Evolutionary conservation across 2,888 invertebrate species (phyloP).

Genomic region (Acrocyrtus sp.): DNA sequence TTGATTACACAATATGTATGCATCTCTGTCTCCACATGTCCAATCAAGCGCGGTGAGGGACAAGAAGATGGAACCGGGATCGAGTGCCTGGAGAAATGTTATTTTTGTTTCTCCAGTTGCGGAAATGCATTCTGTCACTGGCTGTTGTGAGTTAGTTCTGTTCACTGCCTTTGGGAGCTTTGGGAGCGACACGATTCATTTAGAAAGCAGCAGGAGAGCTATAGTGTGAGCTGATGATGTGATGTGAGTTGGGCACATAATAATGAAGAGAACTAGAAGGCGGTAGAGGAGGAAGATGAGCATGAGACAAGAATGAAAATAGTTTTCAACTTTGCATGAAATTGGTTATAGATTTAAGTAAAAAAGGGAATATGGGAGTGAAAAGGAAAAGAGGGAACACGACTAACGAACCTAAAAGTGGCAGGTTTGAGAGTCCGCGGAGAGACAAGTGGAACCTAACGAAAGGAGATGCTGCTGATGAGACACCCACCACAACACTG

Average conservation of each 20-base stretch:
- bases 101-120: background rate
- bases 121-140: slow-evolving; percentile 16
- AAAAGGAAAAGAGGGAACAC: slow-evolving; percentile 5
- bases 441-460: background rate
- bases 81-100: background rate
- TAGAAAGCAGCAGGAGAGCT: slow-evolving; percentile 33
- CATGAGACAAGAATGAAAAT: background rate
- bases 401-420: slow-evolving; percentile 28
- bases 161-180: no score
- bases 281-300: background rate
- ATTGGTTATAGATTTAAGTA: slow-evolving; percentile 5
- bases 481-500: slow-evolving; percentile 16
- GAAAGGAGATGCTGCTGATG: slow-evolving; percentile 4
- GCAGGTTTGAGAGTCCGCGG: background rate
- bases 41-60: slow-evolving; percentile 7
- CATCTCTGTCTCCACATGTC: background rate
- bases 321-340: slow-evolving; percentile 9
- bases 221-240: background rate
- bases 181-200: slow-evolving; percentile 39
- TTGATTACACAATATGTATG: background rate
- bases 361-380: background rate
- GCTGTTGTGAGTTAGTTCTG: no score
- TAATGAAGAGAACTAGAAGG: no score
- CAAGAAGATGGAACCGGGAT: background rate
- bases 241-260: background rate